Conservation (phyloP, 2,888 invertebrate species). For the Gari tellinella region DNA sequence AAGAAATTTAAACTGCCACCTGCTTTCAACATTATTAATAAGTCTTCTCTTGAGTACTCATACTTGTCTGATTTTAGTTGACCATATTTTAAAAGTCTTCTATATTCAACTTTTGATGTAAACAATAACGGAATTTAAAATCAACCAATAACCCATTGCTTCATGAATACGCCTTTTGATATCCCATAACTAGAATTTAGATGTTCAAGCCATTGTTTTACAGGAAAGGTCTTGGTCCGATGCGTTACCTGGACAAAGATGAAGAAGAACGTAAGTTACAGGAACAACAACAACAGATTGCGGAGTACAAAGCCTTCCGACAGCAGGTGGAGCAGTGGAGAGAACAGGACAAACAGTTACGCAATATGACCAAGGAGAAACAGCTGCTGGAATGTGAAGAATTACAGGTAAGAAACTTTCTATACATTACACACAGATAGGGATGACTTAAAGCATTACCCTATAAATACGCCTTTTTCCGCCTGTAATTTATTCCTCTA, state of each 20-base stretch:
- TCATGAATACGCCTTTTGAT: too few species aligned
- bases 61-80: too few species aligned
- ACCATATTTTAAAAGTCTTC: too few species aligned
- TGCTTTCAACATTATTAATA: too few species aligned
- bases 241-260: slow-evolving; percentile 77
- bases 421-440: not conserved
- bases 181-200: too few species aligned
- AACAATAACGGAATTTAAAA: too few species aligned
- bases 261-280: slow-evolving; percentile 75
- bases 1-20: too few species aligned
- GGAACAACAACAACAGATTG: slow-evolving; percentile 79
- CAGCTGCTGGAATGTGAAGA: slow-evolving; percentile 82
- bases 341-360: slow-evolving; percentile 77
- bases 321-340: slow-evolving; percentile 80
- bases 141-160: too few species aligned
- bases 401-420: slow-evolving; percentile 76
- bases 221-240: slow-evolving; percentile 72
- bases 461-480: too few species aligned
- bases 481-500: too few species aligned
- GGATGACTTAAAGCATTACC: not conserved
- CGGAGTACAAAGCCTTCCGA: slow-evolving; percentile 78
- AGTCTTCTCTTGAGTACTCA: too few species aligned
- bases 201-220: slow-evolving; percentile 1
- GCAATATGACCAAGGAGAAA: slow-evolving; percentile 80
- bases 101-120: too few species aligned